Percentiles rank a stretch among this genome's conserved stretches.
These are phyloP conservation scores for Chloebia gouldiae DNA, from an alignment of 2,113 vertebrate species.

Conservation along the genomic window DNA sequence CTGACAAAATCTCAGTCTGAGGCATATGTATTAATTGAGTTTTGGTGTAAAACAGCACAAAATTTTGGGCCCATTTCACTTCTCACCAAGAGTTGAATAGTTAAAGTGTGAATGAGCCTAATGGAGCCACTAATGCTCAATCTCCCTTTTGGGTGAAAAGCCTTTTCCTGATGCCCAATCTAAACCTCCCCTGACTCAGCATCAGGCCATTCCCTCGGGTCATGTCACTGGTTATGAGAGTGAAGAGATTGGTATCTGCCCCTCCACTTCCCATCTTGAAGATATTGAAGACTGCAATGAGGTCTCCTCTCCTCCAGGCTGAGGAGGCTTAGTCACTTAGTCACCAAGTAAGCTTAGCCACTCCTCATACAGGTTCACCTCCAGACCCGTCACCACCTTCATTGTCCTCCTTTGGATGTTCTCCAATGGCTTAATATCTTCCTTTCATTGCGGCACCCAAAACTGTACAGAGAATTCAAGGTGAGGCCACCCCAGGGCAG, in stretches of 20 bases:
- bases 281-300: too few relatives aligned
- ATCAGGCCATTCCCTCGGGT: neutral
- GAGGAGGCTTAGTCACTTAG: too few relatives aligned
- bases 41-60: neutral
- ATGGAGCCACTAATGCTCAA: neutral
- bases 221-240: neutral
- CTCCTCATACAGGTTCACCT: neutral
- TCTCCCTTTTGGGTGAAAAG: neutral
- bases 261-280: neutral
- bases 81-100: neutral
- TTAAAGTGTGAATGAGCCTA: neutral
- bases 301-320: neutral
- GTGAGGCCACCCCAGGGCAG: neutral
- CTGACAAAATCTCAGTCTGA: neutral
- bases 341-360: rapidly evolving
- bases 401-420: neutral
- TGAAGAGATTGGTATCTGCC: neutral
- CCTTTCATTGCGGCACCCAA: neutral
- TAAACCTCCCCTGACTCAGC: neutral
- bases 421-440: neutral
- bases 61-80: neutral
- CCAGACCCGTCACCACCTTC: too few relatives aligned
- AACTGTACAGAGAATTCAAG: neutral
- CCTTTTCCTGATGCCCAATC: neutral
- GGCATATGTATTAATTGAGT: neutral